Conservation (phyloP, 2,113 vertebrate genomes). For the Mormoops blainvillei region DNA sequence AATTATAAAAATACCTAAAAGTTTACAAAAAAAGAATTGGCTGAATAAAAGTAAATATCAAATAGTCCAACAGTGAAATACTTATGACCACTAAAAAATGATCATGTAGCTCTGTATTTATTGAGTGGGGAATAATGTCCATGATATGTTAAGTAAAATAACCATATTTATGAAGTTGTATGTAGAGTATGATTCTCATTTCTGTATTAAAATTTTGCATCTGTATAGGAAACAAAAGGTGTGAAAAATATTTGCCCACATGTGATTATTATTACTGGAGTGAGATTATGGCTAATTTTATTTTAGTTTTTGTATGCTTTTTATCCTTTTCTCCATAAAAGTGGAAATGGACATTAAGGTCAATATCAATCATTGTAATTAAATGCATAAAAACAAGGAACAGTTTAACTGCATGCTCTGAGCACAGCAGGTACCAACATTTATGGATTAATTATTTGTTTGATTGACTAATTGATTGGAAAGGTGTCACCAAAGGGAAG, state of each 20-base stretch:
- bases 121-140: neutral
- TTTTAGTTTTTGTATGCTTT: neutral
- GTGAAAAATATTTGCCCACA: neutral
- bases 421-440: neutral
- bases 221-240: neutral
- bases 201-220: conserved; percentile 10
- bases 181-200: neutral
- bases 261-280: neutral
- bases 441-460: neutral
- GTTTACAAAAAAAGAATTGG: neutral
- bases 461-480: neutral
- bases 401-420: neutral
- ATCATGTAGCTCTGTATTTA: neutral
- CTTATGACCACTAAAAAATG: neutral
- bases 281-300: neutral
- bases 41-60: conserved; percentile 37
- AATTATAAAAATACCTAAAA: neutral
- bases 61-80: conserved; percentile 28
- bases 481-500: neutral
- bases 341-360: neutral
- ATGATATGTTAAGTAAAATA: conserved; percentile 5
- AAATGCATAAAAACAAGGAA: conserved; percentile 22
- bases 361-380: conserved; percentile 6
- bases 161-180: neutral
- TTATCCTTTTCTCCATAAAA: neutral